Evolutionary conservation across 2,797 vertebrate genomes (phyloP).

Genomic region (Girardinus metallicus): DNA sequence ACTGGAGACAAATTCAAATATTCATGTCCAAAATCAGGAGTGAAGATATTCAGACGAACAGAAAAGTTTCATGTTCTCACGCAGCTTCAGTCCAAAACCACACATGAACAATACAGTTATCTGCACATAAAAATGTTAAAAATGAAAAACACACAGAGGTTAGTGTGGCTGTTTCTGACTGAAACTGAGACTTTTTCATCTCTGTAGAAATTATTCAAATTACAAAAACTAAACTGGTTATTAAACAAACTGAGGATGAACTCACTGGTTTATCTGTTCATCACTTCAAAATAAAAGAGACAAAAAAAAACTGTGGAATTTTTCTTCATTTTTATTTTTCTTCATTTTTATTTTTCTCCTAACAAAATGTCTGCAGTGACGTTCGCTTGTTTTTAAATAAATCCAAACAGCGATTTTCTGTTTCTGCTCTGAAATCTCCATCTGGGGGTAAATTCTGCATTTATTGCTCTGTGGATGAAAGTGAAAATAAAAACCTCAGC

Average conservation of each 20-base stretch:
- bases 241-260: background rate
- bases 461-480: background rate
- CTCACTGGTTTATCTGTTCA: background rate
- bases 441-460: background rate
- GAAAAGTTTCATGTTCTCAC: background rate
- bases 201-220: background rate
- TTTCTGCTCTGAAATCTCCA: background rate
- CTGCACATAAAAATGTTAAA: conserved; percentile 3
- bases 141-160: conserved; percentile 24
- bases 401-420: background rate
- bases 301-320: background rate
- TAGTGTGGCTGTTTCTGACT: conserved; percentile 16
- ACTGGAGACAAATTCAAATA: conserved; percentile 29
- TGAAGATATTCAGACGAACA: conserved; percentile 4
- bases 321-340: background rate
- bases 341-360: background rate
- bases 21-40: conserved; percentile 16
- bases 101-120: background rate
- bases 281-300: background rate
- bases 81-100: conserved; percentile 15
- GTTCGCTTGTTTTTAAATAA: background rate
- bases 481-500: background rate
- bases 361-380: background rate
- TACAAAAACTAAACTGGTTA: background rate
- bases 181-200: conserved; percentile 2